phyloP scores from a whole-genome alignment of 2,113 vertebrate genomes.

The Leucopsar rothschildi region DNA sequence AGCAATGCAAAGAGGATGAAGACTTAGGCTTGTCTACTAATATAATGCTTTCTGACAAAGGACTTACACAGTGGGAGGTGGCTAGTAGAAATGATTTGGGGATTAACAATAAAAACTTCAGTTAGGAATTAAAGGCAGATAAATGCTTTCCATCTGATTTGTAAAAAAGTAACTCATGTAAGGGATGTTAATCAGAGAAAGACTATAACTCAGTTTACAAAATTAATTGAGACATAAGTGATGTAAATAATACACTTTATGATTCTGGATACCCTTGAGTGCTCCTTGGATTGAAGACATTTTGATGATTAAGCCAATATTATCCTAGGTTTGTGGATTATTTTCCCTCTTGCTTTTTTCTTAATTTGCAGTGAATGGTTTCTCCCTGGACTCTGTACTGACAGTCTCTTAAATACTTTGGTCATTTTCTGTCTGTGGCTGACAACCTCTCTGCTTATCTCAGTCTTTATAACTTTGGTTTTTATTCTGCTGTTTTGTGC shows the following conservation, averaged over 20 bases:
- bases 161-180: neutral
- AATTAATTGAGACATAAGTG: neutral
- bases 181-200: neutral
- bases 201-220: neutral
- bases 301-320: neutral
- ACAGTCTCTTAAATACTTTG: neutral
- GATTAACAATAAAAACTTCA: conserved; percentile 15
- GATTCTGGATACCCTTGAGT: neutral
- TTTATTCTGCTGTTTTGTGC: neutral
- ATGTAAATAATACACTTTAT: neutral
- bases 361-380: neutral
- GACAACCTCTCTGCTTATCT: neutral
- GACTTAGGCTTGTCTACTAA: neutral
- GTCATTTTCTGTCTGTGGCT: neutral
- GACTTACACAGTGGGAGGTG: neutral
- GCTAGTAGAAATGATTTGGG: neutral
- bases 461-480: neutral
- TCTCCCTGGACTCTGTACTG: neutral
- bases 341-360: neutral
- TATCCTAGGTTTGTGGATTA: neutral
- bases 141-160: neutral
- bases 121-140: neutral
- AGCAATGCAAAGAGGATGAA: neutral
- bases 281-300: neutral
- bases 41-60: neutral